Base-by-base conservation (phyloP, 2,888 invertebrate species). In the Plemyria rubiginata region DNA sequence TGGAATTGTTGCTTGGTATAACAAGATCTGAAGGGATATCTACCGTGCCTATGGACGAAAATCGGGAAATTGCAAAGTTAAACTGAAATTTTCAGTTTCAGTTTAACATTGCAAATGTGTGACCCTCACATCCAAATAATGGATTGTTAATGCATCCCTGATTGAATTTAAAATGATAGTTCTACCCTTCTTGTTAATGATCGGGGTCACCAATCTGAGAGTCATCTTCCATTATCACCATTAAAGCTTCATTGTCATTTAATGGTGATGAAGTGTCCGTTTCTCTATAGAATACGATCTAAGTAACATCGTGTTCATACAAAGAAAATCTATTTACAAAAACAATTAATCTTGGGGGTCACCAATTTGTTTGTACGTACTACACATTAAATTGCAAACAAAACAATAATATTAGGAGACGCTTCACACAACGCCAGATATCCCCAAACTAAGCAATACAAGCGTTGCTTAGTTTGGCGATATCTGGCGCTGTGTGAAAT, bases 161-260 rank as follows among this genome's bases (percentile, higher is more conserved):
- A 65, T 65, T 77, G 77, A 80, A 81, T 82, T 78, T 73, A 77
- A 82, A 82, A 81, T 79, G 79, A 83, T 86, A 82, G 79, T 80
- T 77, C 74, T 74, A 76, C 73, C 74, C 71, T 79, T 76, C 74
- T 73, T 73, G 73, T 76, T 82, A 83, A 85, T 84, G 82, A 82
- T 79, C 79, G 70, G 78, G 78, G 75, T 79, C 74, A 73, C 70
- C 76, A 77, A 80, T 79, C 76, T 80, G 77, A 84, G 79, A 82
- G 83, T 85, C 81, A 84, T 82, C 75, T 70, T 70, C 77, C 74
- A 78, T 79, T 77, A 74, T 69, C 73, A 70, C 71, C 66, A 59
- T 54, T 62, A 46, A 36, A 52, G 11, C 51, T 12, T 28, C 54
- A 54, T 54, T 54, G 49, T 49, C 49, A 54, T 54, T 40, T 43